Evolutionary conservation across 2,888 invertebrate species (phyloP).

Genomic region (Drepana falcataria): DNA sequence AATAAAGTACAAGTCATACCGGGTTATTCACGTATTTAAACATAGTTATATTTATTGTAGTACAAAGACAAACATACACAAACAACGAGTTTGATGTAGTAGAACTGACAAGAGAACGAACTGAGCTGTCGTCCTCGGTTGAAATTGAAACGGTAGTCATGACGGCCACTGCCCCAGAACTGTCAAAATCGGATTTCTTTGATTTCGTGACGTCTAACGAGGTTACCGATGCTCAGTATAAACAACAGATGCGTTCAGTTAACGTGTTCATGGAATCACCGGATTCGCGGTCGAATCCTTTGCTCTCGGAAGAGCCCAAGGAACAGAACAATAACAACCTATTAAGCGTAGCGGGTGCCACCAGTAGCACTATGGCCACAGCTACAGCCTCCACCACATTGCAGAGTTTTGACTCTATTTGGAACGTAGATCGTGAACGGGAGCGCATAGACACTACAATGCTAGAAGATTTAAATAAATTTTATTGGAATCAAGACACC

Average conservation of each 20-base stretch:
- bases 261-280: conserved; percentile 82
- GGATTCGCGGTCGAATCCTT: conserved; percentile 69
- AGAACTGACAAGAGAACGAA: conserved; percentile 39
- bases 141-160: conserved; percentile 85
- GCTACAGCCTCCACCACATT: conserved; percentile 68
- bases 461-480: conserved; percentile 91
- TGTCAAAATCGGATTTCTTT: conserved; percentile 93
- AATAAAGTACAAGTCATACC: conserved; percentile 77
- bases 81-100: conserved; percentile 45
- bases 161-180: conserved; percentile 90
- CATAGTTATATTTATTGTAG: conserved; percentile 70
- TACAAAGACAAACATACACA: conserved; percentile 58
- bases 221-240: conserved; percentile 83
- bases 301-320: conserved; percentile 73
- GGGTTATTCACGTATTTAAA: conserved; percentile 69
- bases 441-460: conserved; percentile 86
- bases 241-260: conserved; percentile 83
- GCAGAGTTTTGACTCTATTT: conserved; percentile 80
- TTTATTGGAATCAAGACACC: conserved; percentile 86
- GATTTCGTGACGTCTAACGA: conserved; percentile 92
- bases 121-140: conserved; percentile 66
- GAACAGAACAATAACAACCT: conserved; percentile 82
- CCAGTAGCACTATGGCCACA: conserved; percentile 47
- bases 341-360: conserved; percentile 49
- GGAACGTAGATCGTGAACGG: conserved; percentile 85